phyloP scores from a whole-genome alignment of 2,113 vertebrate genomes.

The Periophthalmus modestus region DNA sequence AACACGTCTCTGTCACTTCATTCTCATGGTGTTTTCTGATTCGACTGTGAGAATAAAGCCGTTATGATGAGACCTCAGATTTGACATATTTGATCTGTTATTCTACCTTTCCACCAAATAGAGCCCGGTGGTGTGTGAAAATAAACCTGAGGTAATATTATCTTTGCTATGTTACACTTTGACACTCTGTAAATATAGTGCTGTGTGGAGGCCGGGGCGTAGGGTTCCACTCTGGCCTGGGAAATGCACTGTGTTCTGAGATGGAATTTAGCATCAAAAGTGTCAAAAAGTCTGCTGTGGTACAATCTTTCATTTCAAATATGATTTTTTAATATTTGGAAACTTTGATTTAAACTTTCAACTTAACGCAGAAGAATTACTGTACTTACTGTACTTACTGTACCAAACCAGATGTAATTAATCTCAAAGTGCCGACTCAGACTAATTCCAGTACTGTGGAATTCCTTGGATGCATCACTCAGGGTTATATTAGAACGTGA shows the following conservation, averaged over 20 bases:
- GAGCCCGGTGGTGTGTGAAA: background rate
- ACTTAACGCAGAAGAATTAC: too few relatives aligned
- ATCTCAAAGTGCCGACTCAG: too few relatives aligned
- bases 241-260: background rate
- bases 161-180: background rate
- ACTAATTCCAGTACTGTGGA: too few relatives aligned
- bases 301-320: too few relatives aligned
- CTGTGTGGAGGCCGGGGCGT: background rate
- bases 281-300: too few relatives aligned
- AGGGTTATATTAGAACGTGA: too few relatives aligned
- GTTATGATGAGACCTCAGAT: background rate
- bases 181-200: slow-evolving; percentile 6
- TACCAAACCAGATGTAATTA: too few relatives aligned
- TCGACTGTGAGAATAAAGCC: background rate
- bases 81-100: background rate
- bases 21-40: background rate
- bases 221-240: background rate
- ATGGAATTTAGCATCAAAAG: background rate
- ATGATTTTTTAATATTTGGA: too few relatives aligned
- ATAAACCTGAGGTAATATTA: background rate
- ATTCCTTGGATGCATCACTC: too few relatives aligned
- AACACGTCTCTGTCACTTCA: too few relatives aligned
- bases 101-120: background rate
- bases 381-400: too few relatives aligned
- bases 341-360: too few relatives aligned